Conservation (phyloP, 2,113 vertebrate genomes). For the Dromaius novaehollandiae region DNA sequence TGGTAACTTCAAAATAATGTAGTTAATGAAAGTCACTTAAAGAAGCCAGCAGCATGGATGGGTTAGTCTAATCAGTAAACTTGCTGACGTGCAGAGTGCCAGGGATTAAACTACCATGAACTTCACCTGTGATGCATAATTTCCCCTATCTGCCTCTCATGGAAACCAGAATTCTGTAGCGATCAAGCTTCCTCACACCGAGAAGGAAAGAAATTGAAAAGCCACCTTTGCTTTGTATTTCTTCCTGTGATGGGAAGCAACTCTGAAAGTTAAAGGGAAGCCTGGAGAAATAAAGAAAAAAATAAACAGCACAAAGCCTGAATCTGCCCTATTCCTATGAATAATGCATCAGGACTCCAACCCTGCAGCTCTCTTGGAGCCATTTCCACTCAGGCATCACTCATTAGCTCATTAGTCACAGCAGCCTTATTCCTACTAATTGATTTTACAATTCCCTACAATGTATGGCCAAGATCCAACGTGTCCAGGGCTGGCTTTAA, state of each 20-base stretch:
- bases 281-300: not conserved
- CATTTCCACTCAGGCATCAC: slow-evolving; percentile 2
- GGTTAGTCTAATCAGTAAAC: not conserved
- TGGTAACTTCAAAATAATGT: not conserved
- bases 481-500: not conserved
- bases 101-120: not conserved
- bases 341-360: slow-evolving; percentile 28
- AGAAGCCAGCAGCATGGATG: not conserved
- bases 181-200: not conserved
- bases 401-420: slow-evolving; percentile 62
- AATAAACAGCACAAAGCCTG: not conserved
- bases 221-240: not conserved
- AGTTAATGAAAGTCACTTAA: not conserved
- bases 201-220: not conserved
- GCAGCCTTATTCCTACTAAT: slow-evolving; percentile 55
- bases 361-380: slow-evolving; percentile 18
- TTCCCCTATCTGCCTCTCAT: not conserved
- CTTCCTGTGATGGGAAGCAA: rapidly evolving
- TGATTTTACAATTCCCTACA: slow-evolving; percentile 30
- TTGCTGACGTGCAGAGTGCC: not conserved
- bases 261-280: not conserved
- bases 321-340: not conserved
- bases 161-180: not conserved
- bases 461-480: slow-evolving; percentile 28
- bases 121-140: not conserved